These are phyloP conservation scores for Protomyctophum bolini DNA, from an alignment of 2,113 vertebrate species.

Conservation along the genomic window DNA sequence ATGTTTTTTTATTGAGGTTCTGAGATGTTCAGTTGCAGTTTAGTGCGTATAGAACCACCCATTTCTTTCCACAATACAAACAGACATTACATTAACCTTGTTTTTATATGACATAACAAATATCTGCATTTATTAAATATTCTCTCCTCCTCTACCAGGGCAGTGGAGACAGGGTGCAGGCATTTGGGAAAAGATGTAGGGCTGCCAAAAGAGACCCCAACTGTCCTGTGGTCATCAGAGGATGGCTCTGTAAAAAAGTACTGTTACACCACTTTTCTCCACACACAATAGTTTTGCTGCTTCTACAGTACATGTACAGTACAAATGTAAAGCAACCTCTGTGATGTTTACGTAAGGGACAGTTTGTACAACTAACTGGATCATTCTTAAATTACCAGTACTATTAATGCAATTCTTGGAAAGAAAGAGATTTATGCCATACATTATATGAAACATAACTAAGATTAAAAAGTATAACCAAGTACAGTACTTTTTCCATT, in stretches of 20 bases:
- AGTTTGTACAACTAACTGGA: too few relatives aligned
- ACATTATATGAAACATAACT: too few relatives aligned
- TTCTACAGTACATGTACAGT: not conserved
- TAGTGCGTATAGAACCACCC: too few relatives aligned
- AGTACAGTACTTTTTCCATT: not conserved
- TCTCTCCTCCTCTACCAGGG: slow-evolving; percentile 45
- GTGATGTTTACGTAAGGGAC: too few relatives aligned
- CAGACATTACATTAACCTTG: too few relatives aligned
- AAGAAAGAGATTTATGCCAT: not conserved
- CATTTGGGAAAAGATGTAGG: slow-evolving; percentile 87
- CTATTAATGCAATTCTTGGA: not conserved
- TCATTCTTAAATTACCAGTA: not conserved
- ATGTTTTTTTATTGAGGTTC: too few relatives aligned
- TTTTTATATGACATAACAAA: not conserved
- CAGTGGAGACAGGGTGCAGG: slow-evolving; percentile 80
- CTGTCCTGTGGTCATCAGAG: slow-evolving; percentile 85
- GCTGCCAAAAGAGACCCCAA: slow-evolving; percentile 88
- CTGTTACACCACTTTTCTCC: not conserved
- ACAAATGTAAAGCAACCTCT: too few relatives aligned
- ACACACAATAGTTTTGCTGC: not conserved
- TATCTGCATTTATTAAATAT: not conserved
- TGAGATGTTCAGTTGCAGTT: too few relatives aligned
- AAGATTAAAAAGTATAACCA: not conserved
- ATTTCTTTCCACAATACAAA: too few relatives aligned
- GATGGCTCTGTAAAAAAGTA: slow-evolving; percentile 94